phyloP scores from a whole-genome alignment of 2,113 vertebrate genomes.

The Ptilorrhoa leucosticta region DNA sequence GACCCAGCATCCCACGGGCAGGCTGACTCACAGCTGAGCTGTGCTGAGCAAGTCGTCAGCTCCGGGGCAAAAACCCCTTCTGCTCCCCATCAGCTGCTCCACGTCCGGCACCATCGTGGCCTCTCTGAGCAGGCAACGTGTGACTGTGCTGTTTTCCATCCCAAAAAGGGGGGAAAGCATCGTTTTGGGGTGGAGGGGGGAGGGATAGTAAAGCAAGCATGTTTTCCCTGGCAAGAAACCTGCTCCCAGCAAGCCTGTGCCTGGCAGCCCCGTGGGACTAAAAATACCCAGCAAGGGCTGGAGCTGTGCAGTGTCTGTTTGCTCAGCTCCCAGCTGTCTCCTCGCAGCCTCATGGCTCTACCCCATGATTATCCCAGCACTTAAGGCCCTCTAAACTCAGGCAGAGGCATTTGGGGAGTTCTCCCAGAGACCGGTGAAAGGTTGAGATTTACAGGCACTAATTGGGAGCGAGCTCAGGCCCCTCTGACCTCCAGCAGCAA shows the following conservation, averaged over 20 bases:
- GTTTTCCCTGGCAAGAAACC: not conserved
- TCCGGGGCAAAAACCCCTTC: not conserved
- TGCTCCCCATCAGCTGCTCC: not conserved
- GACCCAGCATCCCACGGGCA: not conserved
- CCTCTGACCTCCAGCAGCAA: not conserved
- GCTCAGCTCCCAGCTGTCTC: slow-evolving; percentile 45
- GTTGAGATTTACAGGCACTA: not conserved
- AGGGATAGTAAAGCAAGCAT: not conserved
- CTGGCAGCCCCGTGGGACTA: slow-evolving; percentile 22
- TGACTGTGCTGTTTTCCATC: not conserved
- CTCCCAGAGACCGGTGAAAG: not conserved
- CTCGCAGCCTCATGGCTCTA: not conserved
- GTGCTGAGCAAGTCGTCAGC: not conserved
- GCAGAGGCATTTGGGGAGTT: not conserved
- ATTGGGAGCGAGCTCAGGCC: not conserved
- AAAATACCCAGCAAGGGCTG: slow-evolving; percentile 47
- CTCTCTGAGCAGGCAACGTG: not conserved
- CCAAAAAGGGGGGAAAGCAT: not conserved
- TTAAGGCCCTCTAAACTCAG: not conserved
- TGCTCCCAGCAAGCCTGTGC: slow-evolving; percentile 8
- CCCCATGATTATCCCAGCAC: not conserved
- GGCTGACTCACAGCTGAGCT: not conserved
- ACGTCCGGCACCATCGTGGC: fast-evolving
- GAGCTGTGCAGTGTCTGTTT: not conserved
- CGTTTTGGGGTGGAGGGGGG: not conserved